phyloP scores from a whole-genome alignment of 2,888 invertebrate species.

The Alviniconcha strummeri region DNA sequence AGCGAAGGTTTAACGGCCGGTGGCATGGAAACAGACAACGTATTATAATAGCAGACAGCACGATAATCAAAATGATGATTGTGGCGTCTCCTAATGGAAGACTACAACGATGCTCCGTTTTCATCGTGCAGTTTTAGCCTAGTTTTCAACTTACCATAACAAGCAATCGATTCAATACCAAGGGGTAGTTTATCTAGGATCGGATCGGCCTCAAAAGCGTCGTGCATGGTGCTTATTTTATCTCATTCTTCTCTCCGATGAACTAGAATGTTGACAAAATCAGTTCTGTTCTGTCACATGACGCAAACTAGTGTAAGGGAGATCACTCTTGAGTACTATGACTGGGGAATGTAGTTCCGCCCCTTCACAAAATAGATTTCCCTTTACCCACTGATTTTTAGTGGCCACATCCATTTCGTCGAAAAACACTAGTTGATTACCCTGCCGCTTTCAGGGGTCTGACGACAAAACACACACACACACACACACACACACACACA shows the following conservation, averaged over 20 bases:
- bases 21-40: too few species aligned
- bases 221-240: constrained; percentile 81
- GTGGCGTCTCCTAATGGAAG: background rate
- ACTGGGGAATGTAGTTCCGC: background rate
- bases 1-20: too few species aligned
- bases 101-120: background rate
- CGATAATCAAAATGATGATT: too few species aligned
- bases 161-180: constrained; percentile 93
- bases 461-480: background rate
- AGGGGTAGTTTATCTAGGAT: constrained; percentile 88
- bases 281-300: constrained; percentile 17
- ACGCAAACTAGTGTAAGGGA: constrained; percentile 1
- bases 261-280: background rate
- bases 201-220: constrained; percentile 87
- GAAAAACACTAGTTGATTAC: background rate
- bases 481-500: too few species aligned
- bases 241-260: background rate
- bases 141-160: constrained; percentile 83
- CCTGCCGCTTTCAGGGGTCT: background rate
- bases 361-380: background rate
- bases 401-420: background rate
- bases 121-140: background rate
- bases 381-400: background rate
- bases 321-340: background rate
- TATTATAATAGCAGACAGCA: too few species aligned